A percentile compares a stretch with the other conserved stretches of the same genome.
These are phyloP conservation scores for Diadema setosum DNA, from an alignment of 35 echinoderm and acorn worm genomes.

Conservation along the genomic window DNA sequence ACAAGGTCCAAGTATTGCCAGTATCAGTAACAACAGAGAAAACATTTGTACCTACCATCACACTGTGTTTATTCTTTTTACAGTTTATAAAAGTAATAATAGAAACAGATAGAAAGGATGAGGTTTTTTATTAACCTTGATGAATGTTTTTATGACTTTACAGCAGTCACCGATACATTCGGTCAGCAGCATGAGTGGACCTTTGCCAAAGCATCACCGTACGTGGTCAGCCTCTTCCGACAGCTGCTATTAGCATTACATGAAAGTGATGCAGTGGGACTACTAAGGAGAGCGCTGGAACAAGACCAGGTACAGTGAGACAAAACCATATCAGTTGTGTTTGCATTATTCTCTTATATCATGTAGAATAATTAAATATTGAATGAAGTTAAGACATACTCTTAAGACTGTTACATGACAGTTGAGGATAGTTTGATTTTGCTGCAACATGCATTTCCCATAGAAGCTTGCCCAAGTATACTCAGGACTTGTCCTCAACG, in stretches of 20 bases:
- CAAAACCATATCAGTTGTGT: background rate
- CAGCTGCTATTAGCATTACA: background rate
- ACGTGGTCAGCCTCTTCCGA: background rate
- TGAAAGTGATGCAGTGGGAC: background rate
- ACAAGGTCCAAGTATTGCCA: too few relatives aligned
- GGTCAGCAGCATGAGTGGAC: constrained; percentile 1
- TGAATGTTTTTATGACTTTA: background rate
- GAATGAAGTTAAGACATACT: too few relatives aligned
- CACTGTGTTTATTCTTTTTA: too few relatives aligned
- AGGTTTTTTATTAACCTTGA: background rate
- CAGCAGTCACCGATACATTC: background rate
- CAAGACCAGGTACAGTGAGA: background rate
- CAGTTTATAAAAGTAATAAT: too few relatives aligned
- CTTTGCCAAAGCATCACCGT: background rate
- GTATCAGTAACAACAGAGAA: background rate
- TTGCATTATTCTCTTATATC: background rate
- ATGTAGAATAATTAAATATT: background rate
- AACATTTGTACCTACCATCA: too few relatives aligned
- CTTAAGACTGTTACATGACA: too few relatives aligned
- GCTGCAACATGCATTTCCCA: too few relatives aligned
- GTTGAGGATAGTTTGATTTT: too few relatives aligned
- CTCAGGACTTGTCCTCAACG: too few relatives aligned
- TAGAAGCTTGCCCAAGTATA: too few relatives aligned
- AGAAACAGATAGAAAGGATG: background rate
- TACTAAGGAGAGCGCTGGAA: background rate